Base-by-base conservation (phyloP, 2,797 vertebrate genomes). In the Eidolon dupreanum region DNA sequence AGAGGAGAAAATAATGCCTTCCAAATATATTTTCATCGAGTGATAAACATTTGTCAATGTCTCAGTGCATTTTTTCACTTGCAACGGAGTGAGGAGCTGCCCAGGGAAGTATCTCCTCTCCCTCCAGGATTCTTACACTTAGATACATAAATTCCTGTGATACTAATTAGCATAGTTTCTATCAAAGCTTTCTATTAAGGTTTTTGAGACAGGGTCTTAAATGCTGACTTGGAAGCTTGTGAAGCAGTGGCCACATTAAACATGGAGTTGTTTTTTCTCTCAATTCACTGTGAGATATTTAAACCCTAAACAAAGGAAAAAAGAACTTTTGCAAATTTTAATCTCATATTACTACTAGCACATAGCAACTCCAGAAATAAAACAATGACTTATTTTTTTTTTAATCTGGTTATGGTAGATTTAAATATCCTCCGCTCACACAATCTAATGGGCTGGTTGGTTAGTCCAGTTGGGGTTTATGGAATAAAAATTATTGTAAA, bases 121-220 rank as follows among this genome's bases (percentile, higher is more conserved):
- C n/a, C 28, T 8, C 13, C 20, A 86, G 12, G 57, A 57, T 68
- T 38, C 15, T 88, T 88, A 33, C 15, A 53, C 33, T 73, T 46
- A 83, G 11, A 33, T 19, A 28, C 12, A 79, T 79, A 74, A 75
- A 94, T 91, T 70, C 65, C 77, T 59, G 75, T 65, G 84, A 81
- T 36, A 88, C 78, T 77, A 74, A 70, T 95, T 91, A 96, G 9
- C 15, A 15, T 63, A 33, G 77, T 96, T 95, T 66, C 16, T 28
- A 31, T 24, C 12, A 49, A 49, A 49, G 65, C 51, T 43, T 87
- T 87, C 83, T 86, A 31, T n/a, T 79, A 74, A 83, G 31, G 16
- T 78, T 65, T 87, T 71, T 16, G 43, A 93, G 70, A 46, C 16
- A 65, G 5, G 2, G 0, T 75, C 51, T 97, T 95, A 90, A 95